A percentile compares a stretch with the other conserved stretches of the same genome.
phyloP scores from a whole-genome alignment of 2,888 invertebrate species.

The Papilio gigon region DNA sequence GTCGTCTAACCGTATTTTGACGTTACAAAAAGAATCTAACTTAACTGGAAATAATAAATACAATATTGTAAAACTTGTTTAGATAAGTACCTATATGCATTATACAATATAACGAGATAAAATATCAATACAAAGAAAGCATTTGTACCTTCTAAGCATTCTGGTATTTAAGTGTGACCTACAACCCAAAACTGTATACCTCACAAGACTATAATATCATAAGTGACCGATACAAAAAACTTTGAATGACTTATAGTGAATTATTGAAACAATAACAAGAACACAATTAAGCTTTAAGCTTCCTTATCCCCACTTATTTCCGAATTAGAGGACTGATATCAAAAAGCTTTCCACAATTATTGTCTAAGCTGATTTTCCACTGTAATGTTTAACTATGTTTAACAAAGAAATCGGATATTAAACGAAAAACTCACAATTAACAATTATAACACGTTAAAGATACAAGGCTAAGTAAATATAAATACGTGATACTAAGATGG shows the following conservation, averaged over 20 bases:
- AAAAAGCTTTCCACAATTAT: neutral
- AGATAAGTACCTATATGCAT: neutral
- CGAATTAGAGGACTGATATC: neutral
- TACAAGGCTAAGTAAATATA: neutral
- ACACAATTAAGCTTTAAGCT: neutral
- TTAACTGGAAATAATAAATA: slow-evolving; percentile 8
- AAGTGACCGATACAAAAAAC: neutral
- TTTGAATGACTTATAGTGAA: no score
- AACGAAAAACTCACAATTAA: neutral
- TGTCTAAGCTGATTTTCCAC: no score
- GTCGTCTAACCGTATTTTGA: slow-evolving; percentile 35
- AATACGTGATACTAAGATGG: slow-evolving; percentile 23
- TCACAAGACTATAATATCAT: neutral
- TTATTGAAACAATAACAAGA: no score
- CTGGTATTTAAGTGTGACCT: neutral
- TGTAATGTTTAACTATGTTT: neutral
- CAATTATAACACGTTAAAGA: neutral
- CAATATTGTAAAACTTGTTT: slow-evolving; percentile 2
- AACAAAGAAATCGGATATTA: neutral
- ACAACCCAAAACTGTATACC: neutral
- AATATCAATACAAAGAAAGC: neutral
- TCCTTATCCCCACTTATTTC: neutral
- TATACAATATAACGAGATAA: neutral
- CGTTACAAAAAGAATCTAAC: slow-evolving; percentile 15
- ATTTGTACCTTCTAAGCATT: no score